phyloP scores from a whole-genome alignment of 2,113 vertebrate genomes.

The Sylvietta virens region DNA sequence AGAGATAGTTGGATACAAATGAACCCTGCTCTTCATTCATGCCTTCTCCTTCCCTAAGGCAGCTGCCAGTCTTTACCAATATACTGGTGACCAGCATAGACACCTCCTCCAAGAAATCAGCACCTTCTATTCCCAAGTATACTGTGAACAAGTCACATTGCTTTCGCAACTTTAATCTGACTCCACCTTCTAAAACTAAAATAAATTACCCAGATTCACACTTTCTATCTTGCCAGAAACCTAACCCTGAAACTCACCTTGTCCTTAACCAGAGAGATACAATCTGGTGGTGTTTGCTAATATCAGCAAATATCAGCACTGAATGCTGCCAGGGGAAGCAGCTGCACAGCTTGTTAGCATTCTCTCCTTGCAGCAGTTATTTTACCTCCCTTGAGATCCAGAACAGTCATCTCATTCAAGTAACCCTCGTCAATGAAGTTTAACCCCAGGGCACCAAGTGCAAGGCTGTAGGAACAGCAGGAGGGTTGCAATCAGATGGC shows the following conservation, averaged over 20 bases:
- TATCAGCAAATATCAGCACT: too few relatives aligned
- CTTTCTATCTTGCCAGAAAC: neutral
- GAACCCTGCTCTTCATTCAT: neutral
- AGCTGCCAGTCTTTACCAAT: neutral
- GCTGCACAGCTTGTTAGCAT: neutral
- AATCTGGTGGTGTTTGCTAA: neutral
- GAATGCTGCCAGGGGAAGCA: neutral
- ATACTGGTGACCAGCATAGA: neutral
- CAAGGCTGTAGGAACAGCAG: neutral
- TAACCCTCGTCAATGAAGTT: rapidly evolving
- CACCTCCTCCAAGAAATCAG: neutral
- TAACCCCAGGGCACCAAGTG: neutral
- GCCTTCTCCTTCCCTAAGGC: neutral
- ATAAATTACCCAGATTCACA: neutral
- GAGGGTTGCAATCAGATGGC: neutral
- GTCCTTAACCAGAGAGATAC: neutral
- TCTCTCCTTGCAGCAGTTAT: neutral
- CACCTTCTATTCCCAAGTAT: neutral
- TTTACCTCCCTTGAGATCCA: neutral
- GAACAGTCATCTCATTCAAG: neutral
- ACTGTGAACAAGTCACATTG: rapidly evolving
- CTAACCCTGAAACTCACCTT: neutral
- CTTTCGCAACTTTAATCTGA: neutral
- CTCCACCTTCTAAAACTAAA: neutral
- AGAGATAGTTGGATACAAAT: neutral